Base-by-base conservation (phyloP, 2,113 vertebrate species). In the Macrotus californicus region DNA sequence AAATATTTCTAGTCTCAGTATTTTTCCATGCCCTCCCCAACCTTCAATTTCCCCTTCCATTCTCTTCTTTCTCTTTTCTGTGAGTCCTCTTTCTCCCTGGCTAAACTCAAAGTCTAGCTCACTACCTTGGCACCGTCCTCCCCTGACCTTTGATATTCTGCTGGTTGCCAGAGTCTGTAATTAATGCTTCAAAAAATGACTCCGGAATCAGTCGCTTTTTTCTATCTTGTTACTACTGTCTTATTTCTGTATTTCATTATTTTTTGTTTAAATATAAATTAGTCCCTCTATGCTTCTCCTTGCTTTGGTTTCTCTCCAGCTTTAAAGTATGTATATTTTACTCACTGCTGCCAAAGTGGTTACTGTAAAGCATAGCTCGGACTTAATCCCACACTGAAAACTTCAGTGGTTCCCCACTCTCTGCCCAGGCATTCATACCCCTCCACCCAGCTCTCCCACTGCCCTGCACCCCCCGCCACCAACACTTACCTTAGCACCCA, bases 271-370 rank as follows among this genome's bases (percentile, higher is more conserved):
- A 36, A 39, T 86, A 69, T 72, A 67, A 85, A 56, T 91, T 39
- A 54, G 70, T 24, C 18, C 19, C 29, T 36, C 8, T 50, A 18
- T 7, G 26, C 15, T 46, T 73, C 11, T 70, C 29, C 61, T 91
- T 87, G 85, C 52, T 94, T 88, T 88, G 41, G 22, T 85, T 94
- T 94, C 61, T 91, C 77, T 91, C 54, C 54, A 73, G 81, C 21
- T 81, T 39, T 16, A 2, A 56, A 80, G 34, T 29, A 26, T 46
- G 22, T 24, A 26, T 69, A n/a, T 79, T 26, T 52, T 52, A n/a
- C 8, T 46, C 46, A 9, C 3, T 39, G 39, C n/a, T 84, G 70
- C 66, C 79, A 46, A 43, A 76, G 36, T 3, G 56, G 13, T 82
- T 52, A 50, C 19, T 41, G 39, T 24, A 26, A 72, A 84, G 70